Conservation (phyloP, 2,797 vertebrate genomes). For the Lemur catta region DNA sequence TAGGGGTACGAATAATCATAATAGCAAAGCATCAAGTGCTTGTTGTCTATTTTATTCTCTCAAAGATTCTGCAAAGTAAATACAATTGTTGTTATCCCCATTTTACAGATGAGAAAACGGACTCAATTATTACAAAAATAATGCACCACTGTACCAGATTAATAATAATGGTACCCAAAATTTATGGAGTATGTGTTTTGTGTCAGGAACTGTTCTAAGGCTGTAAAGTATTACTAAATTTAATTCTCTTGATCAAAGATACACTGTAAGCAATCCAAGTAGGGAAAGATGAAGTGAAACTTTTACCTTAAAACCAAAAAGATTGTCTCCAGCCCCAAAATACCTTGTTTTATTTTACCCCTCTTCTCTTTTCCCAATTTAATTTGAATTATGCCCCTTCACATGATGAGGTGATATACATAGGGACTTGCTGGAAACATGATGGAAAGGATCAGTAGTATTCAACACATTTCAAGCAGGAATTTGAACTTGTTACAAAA, state of each 20-base stretch:
- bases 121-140: conserved; percentile 9
- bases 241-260: conserved; percentile 12
- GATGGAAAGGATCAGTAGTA: not conserved
- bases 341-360: not conserved
- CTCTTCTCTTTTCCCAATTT: not conserved
- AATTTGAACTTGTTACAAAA: not conserved
- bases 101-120: not conserved
- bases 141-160: not conserved
- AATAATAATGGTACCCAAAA: not conserved
- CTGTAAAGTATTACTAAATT: not conserved
- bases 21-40: not conserved
- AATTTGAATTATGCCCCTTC: not conserved
- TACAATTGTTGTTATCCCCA: not conserved
- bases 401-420: not conserved
- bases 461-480: not conserved
- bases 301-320: not conserved
- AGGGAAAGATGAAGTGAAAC: not conserved
- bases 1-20: not conserved
- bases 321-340: not conserved
- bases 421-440: not conserved
- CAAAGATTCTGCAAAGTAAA: not conserved
- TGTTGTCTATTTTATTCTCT: not conserved
- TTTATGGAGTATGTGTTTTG: not conserved
- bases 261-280: not conserved
- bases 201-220: not conserved